Percentiles rank a stretch among this genome's conserved stretches.
Conservation (phyloP, 2,113 vertebrate genomes). For the Cynoglossus semilaevis region DNA sequence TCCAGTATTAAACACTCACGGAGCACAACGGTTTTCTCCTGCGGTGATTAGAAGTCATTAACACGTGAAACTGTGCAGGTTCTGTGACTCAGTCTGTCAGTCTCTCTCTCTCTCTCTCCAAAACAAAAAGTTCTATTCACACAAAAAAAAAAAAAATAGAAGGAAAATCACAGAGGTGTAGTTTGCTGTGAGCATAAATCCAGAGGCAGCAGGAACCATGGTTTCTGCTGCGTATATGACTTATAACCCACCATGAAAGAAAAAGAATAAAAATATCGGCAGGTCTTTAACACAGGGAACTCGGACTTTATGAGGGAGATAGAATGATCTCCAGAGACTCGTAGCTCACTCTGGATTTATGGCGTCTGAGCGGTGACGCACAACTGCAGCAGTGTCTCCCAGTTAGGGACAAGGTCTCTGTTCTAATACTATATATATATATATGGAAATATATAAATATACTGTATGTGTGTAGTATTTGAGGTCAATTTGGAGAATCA, state of each 20-base stretch:
- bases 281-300: constrained; percentile 42
- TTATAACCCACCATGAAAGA: constrained; percentile 36
- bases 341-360: constrained; percentile 44
- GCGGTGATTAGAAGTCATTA: too few relatives aligned
- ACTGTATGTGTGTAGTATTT: too few relatives aligned
- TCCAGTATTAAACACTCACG: too few relatives aligned
- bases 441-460: too few relatives aligned
- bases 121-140: constrained; percentile 56
- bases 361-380: not conserved
- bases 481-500: too few relatives aligned
- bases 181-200: constrained; percentile 36
- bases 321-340: constrained; percentile 56
- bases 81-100: too few relatives aligned
- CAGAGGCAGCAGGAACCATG: constrained; percentile 39
- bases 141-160: constrained; percentile 41
- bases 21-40: too few relatives aligned
- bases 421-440: too few relatives aligned
- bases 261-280: constrained; percentile 44
- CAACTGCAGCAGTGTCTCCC: too few relatives aligned
- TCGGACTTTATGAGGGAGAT: constrained; percentile 51
- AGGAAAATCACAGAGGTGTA: constrained; percentile 14
- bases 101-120: too few relatives aligned
- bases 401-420: too few relatives aligned
- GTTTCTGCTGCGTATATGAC: constrained; percentile 19
- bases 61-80: too few relatives aligned